Base-by-base conservation (phyloP, 2,888 invertebrate genomes). In the Druceiella hillmani region DNA sequence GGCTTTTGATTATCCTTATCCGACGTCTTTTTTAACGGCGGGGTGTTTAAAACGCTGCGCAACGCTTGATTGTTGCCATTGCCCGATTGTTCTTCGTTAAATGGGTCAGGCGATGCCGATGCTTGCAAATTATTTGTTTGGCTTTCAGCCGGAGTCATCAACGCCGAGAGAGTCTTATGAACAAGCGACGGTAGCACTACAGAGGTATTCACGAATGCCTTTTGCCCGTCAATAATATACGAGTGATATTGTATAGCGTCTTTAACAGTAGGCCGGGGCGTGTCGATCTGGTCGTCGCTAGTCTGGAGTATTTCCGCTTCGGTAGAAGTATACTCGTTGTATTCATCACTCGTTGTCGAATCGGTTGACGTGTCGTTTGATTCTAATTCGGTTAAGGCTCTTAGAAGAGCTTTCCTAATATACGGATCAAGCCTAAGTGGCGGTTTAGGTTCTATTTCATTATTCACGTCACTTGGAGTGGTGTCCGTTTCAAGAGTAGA, bases 351-450 rank as follows among this genome's bases (percentile, higher is more conserved):
- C 1, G 53, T 55, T 12, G 72, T 72, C 11, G 62, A 56, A 32
- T 67, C 74, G 3, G 70, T 67, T 10, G 76, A 75, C 13, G 55
- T 40, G 12, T 57, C 62, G 45, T 77, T 79, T 45, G 78, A 76
- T 61, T 88, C 87, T 32, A 88, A 64, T 52, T 87, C 85, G 33
- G 79, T 81, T 3, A 89, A 68, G 7, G 87, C 88, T 62, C 80
- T 81, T 3, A 88, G 64, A 26, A 88, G 63, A 1, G 87, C 88
- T 59, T 80, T 78, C 10, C 87, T 71, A 17, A 89, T 75, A 45
- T 81, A 83, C 28, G 81, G 80, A 57, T 87, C 87, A 37, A 87
- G 60, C 40, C 81, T 76, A 2, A 78, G 70, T 2, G 81, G 76
- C 2, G 79, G 61, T 36, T 67, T 67, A 3, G 64, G 40, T 32